Conservation (phyloP, 2,113 vertebrate species). For the Origma solitaria region DNA sequence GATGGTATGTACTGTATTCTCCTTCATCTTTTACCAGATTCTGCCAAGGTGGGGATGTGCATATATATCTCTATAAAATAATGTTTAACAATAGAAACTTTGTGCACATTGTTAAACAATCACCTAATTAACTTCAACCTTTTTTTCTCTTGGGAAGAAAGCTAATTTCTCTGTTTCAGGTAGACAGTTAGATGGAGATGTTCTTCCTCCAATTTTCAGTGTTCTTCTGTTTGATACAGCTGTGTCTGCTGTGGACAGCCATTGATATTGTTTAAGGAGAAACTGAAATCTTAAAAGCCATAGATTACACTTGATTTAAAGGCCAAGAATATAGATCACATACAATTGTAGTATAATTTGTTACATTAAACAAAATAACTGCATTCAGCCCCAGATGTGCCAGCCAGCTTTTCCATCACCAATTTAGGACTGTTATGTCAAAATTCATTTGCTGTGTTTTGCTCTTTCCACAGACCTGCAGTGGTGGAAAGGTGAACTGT, state of each 20-base stretch:
- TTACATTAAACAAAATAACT: not conserved
- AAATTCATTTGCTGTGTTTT: not conserved
- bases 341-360: not conserved
- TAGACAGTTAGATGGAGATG: not conserved
- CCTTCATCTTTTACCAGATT: not conserved
- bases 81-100: not conserved
- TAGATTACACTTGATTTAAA: not conserved
- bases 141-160: not conserved
- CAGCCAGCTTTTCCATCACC: not conserved
- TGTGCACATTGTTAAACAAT: not conserved
- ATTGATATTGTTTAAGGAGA: not conserved
- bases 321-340: not conserved
- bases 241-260: not conserved
- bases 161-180: slow-evolving; percentile 11
- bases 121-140: not conserved
- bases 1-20: not conserved
- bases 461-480: not conserved
- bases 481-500: not conserved
- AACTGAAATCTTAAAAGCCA: not conserved
- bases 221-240: not conserved
- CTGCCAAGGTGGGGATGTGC: not conserved
- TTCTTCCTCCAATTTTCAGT: not conserved
- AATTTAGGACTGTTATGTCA: not conserved
- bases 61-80: not conserved
- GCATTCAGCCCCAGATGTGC: not conserved